phyloP scores from a whole-genome alignment of 2,797 vertebrate genomes.

The Brachyalestes nurse region DNA sequence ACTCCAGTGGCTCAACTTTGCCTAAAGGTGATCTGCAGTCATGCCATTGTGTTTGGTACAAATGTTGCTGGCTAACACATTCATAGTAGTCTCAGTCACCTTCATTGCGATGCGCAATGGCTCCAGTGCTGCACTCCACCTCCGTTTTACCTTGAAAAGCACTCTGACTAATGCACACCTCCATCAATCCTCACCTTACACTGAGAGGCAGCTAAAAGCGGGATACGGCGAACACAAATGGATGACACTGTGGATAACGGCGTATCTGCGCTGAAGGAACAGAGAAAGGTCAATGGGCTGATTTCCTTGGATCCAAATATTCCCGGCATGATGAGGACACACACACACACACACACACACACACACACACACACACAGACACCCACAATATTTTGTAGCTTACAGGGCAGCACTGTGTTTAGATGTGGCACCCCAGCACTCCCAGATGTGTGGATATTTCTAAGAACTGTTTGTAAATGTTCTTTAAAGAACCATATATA shows the following conservation, averaged over 20 bases:
- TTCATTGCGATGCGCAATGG: conserved; percentile 38
- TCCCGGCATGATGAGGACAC: conserved; percentile 19
- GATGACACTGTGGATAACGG: conserved; percentile 44
- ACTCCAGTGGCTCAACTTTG: neutral
- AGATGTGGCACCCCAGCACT: neutral
- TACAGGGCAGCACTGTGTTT: neutral
- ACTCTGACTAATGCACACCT: conserved; percentile 61
- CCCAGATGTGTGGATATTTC: no score
- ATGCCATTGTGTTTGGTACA: conserved; percentile 10
- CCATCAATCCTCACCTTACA: conserved; percentile 50
- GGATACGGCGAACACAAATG: conserved; percentile 50
- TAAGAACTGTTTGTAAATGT: neutral
- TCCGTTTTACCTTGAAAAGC: conserved; percentile 60
- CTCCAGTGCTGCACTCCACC: conserved; percentile 44
- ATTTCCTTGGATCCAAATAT: conserved; percentile 34
- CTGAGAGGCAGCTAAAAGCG: conserved; percentile 57
- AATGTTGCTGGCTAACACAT: conserved; percentile 18
- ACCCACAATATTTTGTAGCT: neutral
- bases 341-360: neutral
- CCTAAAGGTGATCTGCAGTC: conserved; percentile 5
- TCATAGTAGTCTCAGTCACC: conserved; percentile 51
- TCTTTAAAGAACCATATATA: neutral
- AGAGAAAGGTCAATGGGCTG: conserved; percentile 49
- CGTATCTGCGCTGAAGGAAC: conserved; percentile 39
- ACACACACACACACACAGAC: neutral